Base-by-base conservation (phyloP, 2,113 vertebrate species). In the Boleophthalmus pectinirostris region DNA sequence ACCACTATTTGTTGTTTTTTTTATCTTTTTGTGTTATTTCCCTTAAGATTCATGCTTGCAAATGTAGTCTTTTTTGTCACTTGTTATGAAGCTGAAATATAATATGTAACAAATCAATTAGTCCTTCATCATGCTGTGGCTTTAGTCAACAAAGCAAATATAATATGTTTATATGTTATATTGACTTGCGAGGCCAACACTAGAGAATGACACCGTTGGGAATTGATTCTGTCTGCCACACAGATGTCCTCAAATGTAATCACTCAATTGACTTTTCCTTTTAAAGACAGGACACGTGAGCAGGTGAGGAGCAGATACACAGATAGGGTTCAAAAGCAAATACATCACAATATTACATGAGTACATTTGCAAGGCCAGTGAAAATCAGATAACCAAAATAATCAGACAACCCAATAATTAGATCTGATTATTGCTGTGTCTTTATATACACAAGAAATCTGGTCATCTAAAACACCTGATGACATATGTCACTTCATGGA, bases 221-320 rank as follows among this genome's bases (percentile, higher is more conserved):
- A 76, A 85, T 82, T 47, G 65, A 56, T 54, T 66, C 64, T 83
- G 73, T 20, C 56, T 64, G 18, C 66, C 18, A 53, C 57, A 61
- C 74, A 83, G 61, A 83, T 83, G 75, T 69, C 66, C 70, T 68
- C 74, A 72, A 86, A 73, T 80, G 84, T 65, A 83, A 85, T 79
- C 29, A 3, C 78, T 77, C 74, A 69, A 54, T 89, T 79, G 82
- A 68, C 77, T 81, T 83, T 85, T 72, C 61, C 75, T 79, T 66
- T 72, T 43, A 74, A 80, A 66, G 69, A 66, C 49, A 16, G 73
- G 45, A 45, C 49, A 61, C 46, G 47, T 46, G 58, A 69, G 78
- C 77, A 86, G 51, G 20, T n/a, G 78, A 83, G 80, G 69, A 70
- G 75, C 4, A 2, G 61, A 51, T 49, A 87, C 38, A 43, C 76